Evolutionary conservation across 2,113 vertebrate species (phyloP).

Genomic region (Phrynosoma blainvillii): DNA sequence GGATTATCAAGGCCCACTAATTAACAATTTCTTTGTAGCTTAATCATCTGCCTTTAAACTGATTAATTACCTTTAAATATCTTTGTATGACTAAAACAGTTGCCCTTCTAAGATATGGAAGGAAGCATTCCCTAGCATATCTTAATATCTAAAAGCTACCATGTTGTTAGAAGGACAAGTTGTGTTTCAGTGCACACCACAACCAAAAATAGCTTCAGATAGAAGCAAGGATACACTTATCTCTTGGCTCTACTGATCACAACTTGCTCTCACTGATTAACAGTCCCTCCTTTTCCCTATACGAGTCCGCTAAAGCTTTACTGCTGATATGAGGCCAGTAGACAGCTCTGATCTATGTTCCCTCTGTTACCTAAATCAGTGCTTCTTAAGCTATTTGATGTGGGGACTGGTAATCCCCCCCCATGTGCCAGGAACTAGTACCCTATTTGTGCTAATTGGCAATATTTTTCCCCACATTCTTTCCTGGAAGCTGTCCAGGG

Average conservation of each 20-base stretch:
- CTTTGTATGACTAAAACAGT: background rate
- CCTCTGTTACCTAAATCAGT: no score
- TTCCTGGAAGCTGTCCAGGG: no score
- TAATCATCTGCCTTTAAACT: constrained; percentile 9
- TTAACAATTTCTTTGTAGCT: background rate
- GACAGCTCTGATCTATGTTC: background rate
- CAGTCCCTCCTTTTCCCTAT: background rate
- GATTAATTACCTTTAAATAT: constrained; percentile 10
- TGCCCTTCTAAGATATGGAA: background rate
- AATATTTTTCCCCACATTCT: no score
- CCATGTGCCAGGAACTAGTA: no score
- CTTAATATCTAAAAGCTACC: background rate
- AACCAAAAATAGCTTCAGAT: background rate
- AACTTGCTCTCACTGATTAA: no score
- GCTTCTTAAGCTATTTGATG: no score
- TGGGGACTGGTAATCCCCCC: no score
- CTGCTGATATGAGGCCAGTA: background rate
- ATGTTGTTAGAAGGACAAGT: background rate
- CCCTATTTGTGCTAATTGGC: no score
- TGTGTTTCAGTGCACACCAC: background rate
- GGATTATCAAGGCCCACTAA: background rate
- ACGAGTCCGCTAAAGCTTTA: background rate
- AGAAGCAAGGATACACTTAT: constrained; percentile 1
- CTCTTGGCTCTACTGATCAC: background rate
- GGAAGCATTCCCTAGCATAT: background rate